Conservation (phyloP, 2,113 vertebrate species). For the Megalops atlanticus region DNA sequence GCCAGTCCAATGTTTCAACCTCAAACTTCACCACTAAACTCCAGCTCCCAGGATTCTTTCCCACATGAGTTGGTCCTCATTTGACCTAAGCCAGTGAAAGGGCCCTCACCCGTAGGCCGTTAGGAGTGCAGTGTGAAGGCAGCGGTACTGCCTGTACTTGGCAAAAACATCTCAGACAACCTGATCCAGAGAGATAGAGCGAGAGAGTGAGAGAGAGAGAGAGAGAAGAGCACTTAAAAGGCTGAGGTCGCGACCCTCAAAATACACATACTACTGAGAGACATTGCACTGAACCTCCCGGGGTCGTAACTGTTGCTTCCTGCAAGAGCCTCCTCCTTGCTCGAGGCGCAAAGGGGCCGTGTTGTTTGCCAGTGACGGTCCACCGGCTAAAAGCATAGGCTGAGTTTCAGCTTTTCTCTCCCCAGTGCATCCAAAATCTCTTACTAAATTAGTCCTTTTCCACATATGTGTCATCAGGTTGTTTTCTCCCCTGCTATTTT, state of each 20-base stretch:
- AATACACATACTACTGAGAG: conserved; percentile 48
- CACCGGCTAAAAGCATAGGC: conserved; percentile 19
- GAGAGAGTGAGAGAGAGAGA: not conserved
- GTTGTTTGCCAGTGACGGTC: conserved; percentile 21
- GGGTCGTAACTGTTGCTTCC: conserved; percentile 5
- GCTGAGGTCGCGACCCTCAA: conserved; percentile 21
- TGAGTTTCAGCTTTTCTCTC: conserved; percentile 31
- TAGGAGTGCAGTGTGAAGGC: conserved; percentile 15
- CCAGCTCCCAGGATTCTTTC: not conserved
- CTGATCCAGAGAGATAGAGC: not conserved
- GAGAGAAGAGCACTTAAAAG: not conserved
- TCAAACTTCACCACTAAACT: not conserved
- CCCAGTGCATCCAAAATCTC: conserved; percentile 19
- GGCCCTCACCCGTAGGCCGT: conserved; percentile 7
- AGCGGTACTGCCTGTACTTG: conserved; percentile 5
- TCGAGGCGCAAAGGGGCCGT: conserved; percentile 7
- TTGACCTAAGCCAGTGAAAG: not conserved
- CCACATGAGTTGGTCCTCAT: not conserved
- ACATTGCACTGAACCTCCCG: conserved; percentile 11
- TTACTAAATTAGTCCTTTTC: not conserved
- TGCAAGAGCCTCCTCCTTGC: conserved; percentile 8
- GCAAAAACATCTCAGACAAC: not conserved
- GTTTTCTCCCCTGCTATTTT: conserved; percentile 14
- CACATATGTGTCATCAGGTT: conserved; percentile 35
- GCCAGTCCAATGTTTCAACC: not conserved